A percentile compares a stretch with the other conserved stretches of the same genome.
Conservation (phyloP, 1,140 invertebrate genomes). For the Diorhabda elongata region DNA sequence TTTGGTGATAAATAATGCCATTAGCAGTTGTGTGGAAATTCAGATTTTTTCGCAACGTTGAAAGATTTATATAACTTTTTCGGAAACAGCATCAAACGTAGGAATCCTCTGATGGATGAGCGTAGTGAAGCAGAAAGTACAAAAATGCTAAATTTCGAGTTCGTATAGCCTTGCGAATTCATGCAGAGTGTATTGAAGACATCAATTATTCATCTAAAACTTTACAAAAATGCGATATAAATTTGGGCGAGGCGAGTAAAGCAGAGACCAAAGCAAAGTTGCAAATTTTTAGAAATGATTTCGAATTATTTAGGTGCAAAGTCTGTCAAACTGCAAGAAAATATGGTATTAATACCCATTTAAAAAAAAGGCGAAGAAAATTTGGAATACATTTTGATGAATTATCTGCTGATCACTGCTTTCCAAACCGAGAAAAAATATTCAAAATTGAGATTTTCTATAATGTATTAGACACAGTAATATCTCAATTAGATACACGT, state of each 20-base stretch:
- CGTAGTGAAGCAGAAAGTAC: conserved; percentile 15
- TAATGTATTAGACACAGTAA: no score
- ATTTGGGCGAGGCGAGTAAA: conserved; percentile 18
- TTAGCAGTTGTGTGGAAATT: conserved; percentile 2
- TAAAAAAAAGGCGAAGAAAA: no score
- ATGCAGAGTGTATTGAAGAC: conserved; percentile 13
- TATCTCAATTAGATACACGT: no score
- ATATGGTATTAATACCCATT: no score
- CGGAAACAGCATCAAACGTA: no score
- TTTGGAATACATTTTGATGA: not conserved
- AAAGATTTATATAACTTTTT: conserved; percentile 15
- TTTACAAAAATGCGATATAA: conserved; percentile 10
- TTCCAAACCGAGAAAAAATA: not conserved
- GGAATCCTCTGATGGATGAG: not conserved
- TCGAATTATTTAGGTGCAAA: conserved; percentile 15
- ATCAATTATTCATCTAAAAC: conserved; percentile 15
- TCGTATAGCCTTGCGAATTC: conserved; percentile 5
- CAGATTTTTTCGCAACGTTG: not conserved
- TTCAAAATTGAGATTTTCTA: no score
- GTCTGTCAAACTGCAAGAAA: no score
- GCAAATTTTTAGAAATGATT: conserved; percentile 24
- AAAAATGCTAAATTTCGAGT: conserved; percentile 10
- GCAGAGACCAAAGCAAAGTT: conserved; percentile 21
- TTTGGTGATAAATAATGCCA: conserved; percentile 11
- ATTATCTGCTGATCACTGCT: not conserved